Conservation (phyloP, 1,140 invertebrate genomes). For the Ceratitis capitata region DNA sequence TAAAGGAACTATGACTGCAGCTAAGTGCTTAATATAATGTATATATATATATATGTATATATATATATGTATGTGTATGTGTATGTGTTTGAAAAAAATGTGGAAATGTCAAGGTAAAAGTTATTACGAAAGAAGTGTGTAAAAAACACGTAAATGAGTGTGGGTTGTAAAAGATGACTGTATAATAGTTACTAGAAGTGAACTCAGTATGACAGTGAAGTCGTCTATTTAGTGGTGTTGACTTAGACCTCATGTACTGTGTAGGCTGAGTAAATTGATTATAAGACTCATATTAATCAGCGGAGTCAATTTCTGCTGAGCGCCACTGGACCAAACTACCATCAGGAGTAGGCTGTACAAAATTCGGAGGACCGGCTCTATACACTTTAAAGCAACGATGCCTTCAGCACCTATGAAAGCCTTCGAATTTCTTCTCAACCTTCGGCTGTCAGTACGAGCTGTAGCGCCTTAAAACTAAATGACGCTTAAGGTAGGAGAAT, state of each 20-base stretch:
- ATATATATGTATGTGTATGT: background rate
- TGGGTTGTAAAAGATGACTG: background rate
- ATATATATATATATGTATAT: background rate
- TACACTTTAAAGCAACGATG: too few species aligned
- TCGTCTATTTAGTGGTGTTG: background rate
- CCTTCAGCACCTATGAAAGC: too few species aligned
- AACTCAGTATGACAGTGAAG: background rate
- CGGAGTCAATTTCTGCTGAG: too few species aligned
- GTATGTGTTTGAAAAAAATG: background rate
- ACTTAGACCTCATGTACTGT: background rate
- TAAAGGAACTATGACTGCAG: background rate
- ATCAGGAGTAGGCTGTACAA: too few species aligned
- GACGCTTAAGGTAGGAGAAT: too few species aligned
- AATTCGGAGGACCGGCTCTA: too few species aligned
- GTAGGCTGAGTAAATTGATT: background rate
- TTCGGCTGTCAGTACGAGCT: too few species aligned
- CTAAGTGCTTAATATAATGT: too few species aligned
- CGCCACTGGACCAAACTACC: too few species aligned
- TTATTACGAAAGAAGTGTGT: background rate
- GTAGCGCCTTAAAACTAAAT: too few species aligned
- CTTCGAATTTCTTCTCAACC: too few species aligned
- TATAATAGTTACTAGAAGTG: background rate
- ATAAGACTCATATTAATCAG: too few species aligned
- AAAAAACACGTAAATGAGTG: background rate
- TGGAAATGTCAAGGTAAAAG: conserved; percentile 22